Conservation (phyloP, 2,113 vertebrate genomes). For the Alaudala cheleensis region DNA sequence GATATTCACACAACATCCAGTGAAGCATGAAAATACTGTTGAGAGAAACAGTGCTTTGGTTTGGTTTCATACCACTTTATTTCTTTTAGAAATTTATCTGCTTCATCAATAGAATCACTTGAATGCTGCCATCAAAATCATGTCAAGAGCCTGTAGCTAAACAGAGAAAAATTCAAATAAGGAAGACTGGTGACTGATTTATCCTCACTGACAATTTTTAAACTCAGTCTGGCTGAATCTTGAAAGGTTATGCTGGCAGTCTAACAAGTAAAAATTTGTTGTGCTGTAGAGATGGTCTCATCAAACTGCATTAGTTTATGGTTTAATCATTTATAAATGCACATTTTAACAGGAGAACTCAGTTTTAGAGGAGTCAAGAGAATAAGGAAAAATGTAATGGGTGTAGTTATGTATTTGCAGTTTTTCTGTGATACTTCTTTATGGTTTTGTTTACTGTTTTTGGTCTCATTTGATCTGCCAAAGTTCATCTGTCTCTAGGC, state of each 20-base stretch:
- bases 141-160: background rate
- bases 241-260: background rate
- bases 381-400: background rate
- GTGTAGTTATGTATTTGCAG: background rate
- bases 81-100: background rate
- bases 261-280: background rate
- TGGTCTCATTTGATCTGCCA: background rate
- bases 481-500: background rate
- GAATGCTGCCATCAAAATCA: background rate
- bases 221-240: background rate
- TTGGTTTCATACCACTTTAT: background rate
- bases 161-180: background rate
- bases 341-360: background rate
- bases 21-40: background rate
- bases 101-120: background rate
- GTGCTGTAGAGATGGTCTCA: background rate
- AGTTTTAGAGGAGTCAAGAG: background rate
- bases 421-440: background rate
- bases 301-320: background rate
- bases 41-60: background rate
- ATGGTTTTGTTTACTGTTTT: background rate
- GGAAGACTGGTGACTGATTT: background rate
- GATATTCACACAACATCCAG: background rate
- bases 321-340: background rate
- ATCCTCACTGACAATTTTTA: background rate